Evolutionary conservation across 2,888 invertebrate species (phyloP), one percentile per base, ranked within the genome.

Genomic region (Anthrax anthrax): DNA sequence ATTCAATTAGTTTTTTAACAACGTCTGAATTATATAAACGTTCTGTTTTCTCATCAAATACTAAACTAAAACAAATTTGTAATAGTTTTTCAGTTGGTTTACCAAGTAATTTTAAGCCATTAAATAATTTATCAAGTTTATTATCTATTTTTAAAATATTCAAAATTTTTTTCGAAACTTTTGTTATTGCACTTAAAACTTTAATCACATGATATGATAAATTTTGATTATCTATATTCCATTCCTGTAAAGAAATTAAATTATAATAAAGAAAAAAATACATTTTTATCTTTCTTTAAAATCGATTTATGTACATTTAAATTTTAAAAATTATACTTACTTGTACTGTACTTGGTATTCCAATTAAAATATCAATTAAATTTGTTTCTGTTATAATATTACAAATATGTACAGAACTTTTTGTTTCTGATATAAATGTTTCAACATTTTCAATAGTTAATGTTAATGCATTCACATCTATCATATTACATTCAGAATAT

Each of bases 1-100:
- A 75, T 50, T 69, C 62, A 39, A 75, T 60, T 47, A 76, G 55
- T 55, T 71, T 65, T 27, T 70, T 56, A 37, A 73, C 64, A n/a
- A 72, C 70, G 53, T 73, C 71, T 0, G 70, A 65, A 55, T 75
- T 56, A 51, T 68, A 58, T 29, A 65, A 50, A 27, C 57, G 19
- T 10, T 56, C 55, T 16, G 48, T 51, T 37, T 55, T 55, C 8
- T 60, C 60, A 54, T 67, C 61, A 54, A 62, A 70, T 18, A 74
- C 72, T 62, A 75, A 57, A 50, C 62, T 60, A 44, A 75, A 64
- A 34, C 73, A 64, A 23, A 69, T 62, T 38, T 69, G 63, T 8
- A 76, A 54, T 12, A 76, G 54, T 17, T 62, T 60, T 48, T 61
- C 57, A 0, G 71, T 62, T 1, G 74, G 74, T 39, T 67, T 59